Conservation (phyloP, 1,140 invertebrate species). For the Mactra quadrangularis region DNA sequence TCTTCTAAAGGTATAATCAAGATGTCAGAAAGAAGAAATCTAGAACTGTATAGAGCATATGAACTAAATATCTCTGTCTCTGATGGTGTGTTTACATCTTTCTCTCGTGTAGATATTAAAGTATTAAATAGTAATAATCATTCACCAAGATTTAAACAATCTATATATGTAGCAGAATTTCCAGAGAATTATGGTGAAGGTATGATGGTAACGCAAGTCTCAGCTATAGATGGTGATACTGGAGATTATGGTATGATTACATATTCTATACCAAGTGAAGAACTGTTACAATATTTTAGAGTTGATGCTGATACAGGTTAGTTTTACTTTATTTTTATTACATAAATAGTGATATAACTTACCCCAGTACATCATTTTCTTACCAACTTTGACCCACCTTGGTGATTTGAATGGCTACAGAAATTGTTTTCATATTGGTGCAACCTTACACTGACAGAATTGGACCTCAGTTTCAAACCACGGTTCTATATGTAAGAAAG, state of each 20-base stretch:
- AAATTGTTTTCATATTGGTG: too few relatives aligned
- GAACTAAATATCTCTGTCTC: slow-evolving; percentile 81
- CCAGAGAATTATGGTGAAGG: slow-evolving; percentile 83
- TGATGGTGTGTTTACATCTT: slow-evolving; percentile 82
- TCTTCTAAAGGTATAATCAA: slow-evolving; percentile 87
- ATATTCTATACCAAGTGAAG: slow-evolving; percentile 92
- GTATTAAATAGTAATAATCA: slow-evolving; percentile 92
- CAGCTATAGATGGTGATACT: slow-evolving; percentile 91
- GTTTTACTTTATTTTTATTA: too few relatives aligned
- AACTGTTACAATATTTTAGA: slow-evolving; percentile 90
- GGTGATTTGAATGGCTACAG: too few relatives aligned
- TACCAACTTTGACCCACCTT: too few relatives aligned
- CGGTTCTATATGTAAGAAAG: too few relatives aligned
- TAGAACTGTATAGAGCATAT: slow-evolving; percentile 85
- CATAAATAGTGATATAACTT: too few relatives aligned
- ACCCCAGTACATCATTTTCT: too few relatives aligned
- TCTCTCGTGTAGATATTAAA: slow-evolving; percentile 86
- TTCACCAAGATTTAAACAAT: slow-evolving; percentile 90
- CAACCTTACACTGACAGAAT: too few relatives aligned
- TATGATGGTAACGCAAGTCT: slow-evolving; percentile 82
- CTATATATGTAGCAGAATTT: slow-evolving; percentile 88
- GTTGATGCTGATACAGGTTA: slow-evolving; percentile 89
- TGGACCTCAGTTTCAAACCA: too few relatives aligned
- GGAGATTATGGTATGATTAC: slow-evolving; percentile 90
- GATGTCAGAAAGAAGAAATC: slow-evolving; percentile 88